A percentile compares a stretch with the other conserved stretches of the same genome.
These are phyloP conservation scores for Drosophila atripex DNA, from an alignment of 2,888 invertebrate genomes.

Conservation along the genomic window DNA sequence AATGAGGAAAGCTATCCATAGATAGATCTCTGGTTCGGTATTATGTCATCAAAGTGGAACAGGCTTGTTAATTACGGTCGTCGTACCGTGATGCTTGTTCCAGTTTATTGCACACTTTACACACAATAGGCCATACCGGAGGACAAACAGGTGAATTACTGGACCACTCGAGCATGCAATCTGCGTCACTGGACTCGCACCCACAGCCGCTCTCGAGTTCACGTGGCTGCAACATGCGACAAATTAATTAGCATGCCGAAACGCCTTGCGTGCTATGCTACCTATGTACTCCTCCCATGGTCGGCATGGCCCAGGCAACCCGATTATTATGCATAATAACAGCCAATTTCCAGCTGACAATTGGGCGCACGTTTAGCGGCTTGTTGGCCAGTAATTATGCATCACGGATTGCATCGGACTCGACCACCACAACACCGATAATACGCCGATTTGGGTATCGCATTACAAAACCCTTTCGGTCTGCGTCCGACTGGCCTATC, in stretches of 20 bases:
- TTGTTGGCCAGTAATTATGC: constrained; percentile 51
- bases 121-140: constrained; percentile 10
- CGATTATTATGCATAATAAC: constrained; percentile 41
- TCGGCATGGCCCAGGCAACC: neutral
- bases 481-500: constrained; percentile 11
- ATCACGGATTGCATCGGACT: constrained; percentile 18
- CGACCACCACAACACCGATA: constrained; percentile 12
- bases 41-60: constrained; percentile 10
- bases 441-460: constrained; percentile 6
- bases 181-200: constrained; percentile 10
- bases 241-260: constrained; percentile 58
- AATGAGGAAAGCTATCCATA: constrained; percentile 14
- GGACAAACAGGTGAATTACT: constrained; percentile 46
- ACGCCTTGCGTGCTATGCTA: constrained; percentile 40
- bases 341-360: constrained; percentile 45
- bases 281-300: constrained; percentile 1
- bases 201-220: constrained; percentile 32
- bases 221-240: constrained; percentile 74
- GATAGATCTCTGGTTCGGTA: constrained; percentile 8
- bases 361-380: constrained; percentile 27
- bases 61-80: constrained; percentile 3
- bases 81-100: constrained; percentile 36
- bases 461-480: constrained; percentile 35
- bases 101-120: constrained; percentile 56
- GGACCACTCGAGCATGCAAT: constrained; percentile 53